Conservation (phyloP, 30 jellyfish, hydroid and myxozoan species). For the Rhopilema esculentum region DNA sequence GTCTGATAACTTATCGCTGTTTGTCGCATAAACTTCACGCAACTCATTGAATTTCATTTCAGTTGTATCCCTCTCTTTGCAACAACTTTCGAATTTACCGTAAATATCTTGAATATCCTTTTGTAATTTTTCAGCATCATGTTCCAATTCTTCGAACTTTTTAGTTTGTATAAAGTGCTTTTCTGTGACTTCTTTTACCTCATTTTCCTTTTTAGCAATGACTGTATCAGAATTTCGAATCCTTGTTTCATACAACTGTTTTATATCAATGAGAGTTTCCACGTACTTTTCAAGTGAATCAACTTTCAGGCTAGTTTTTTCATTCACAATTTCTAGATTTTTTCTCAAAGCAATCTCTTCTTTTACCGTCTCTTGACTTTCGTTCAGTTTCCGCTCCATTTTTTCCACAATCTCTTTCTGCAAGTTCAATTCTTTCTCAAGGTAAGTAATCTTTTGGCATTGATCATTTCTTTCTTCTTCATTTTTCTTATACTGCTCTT, state of each 20-base stretch:
- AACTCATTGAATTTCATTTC: background rate
- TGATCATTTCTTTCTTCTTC: background rate
- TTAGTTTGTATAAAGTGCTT: background rate
- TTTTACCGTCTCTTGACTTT: background rate
- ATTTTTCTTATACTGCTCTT: background rate
- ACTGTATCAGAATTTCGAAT: background rate
- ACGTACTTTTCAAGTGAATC: constrained; percentile 34
- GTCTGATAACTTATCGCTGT: constrained; percentile 4
- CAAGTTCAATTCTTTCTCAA: constrained; percentile 4
- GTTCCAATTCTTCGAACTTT: background rate
- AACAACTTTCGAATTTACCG: background rate
- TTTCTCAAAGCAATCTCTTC: background rate
- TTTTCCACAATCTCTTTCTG: background rate
- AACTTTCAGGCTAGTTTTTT: background rate
- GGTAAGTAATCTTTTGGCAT: background rate
- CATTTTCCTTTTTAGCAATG: background rate
- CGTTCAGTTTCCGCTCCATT: background rate
- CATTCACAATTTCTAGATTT: background rate
- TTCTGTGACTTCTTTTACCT: background rate
- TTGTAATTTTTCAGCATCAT: background rate
- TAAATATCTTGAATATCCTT: background rate
- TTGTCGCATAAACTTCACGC: background rate
- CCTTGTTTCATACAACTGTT: constrained; percentile 3
- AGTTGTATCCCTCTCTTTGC: background rate
- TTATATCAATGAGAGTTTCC: constrained; percentile 2